A percentile compares a stretch with the other conserved stretches of the same genome.
phyloP scores from a whole-genome alignment of 1,140 invertebrate genomes.

The Eciton burchellii region DNA sequence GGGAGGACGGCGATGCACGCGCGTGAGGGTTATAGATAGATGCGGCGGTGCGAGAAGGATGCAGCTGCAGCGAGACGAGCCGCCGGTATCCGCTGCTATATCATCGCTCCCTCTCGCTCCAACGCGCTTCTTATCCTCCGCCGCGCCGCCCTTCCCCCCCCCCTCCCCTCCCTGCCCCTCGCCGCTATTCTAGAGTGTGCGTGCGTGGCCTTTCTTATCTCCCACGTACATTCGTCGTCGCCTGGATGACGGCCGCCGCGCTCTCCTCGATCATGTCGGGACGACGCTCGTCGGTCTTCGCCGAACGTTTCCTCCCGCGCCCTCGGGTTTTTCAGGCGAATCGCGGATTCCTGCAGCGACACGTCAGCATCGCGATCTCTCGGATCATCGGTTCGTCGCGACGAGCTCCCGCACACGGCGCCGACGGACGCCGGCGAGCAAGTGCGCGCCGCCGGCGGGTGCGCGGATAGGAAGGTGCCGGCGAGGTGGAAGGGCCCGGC shows the following conservation, averaged over 20 bases:
- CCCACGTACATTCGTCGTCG: not conserved
- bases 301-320: no score
- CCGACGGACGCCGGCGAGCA: constrained; percentile 27
- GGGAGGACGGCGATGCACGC: constrained; percentile 43
- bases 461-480: constrained; percentile 52
- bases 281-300: no score
- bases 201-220: constrained; percentile 22
- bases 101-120: constrained; percentile 48
- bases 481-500: constrained; percentile 20
- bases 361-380: no score
- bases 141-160: no score
- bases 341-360: no score
- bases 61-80: constrained; percentile 28
- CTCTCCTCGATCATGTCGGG: constrained; percentile 9
- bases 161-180: no score
- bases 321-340: no score
- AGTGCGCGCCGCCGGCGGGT: constrained; percentile 28
- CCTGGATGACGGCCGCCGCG: not conserved
- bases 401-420: constrained; percentile 33
- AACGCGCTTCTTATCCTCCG: constrained; percentile 4
- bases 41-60: constrained; percentile 44
- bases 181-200: no score
- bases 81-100: constrained; percentile 45
- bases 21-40: constrained; percentile 59
- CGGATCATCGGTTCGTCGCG: constrained; percentile 3